phyloP scores from a whole-genome alignment of 2,797 vertebrate genomes.

The Pyrocephalus nanus region DNA sequence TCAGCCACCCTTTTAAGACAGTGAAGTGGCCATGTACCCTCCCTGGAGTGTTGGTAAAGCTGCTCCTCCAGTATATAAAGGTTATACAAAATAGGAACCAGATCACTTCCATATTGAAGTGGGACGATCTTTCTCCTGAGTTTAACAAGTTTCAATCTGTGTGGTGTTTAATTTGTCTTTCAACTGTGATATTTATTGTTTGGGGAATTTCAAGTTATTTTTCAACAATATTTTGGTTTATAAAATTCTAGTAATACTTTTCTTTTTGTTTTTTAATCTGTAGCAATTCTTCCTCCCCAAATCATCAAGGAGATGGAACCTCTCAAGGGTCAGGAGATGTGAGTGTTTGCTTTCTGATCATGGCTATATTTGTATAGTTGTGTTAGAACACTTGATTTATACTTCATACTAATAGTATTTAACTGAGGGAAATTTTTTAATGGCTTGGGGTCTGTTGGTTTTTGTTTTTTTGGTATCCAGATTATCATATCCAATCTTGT shows the following conservation, averaged over 20 bases:
- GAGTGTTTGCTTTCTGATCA: slow-evolving; percentile 56
- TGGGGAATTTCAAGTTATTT: background rate
- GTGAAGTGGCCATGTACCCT: background rate
- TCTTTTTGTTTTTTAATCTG: background rate
- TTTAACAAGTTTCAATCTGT: background rate
- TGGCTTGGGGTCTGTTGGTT: background rate
- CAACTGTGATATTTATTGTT: background rate
- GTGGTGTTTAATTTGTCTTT: background rate
- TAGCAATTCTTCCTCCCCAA: slow-evolving; percentile 95
- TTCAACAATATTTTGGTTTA: background rate
- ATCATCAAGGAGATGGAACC: slow-evolving; percentile 91
- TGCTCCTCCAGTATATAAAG: background rate
- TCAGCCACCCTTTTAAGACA: background rate
- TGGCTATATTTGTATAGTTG: background rate
- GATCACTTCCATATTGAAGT: background rate
- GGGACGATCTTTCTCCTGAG: background rate
- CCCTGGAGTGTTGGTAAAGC: background rate
- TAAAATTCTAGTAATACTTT: background rate
- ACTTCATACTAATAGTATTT: background rate
- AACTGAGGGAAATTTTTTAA: background rate
- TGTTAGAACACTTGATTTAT: background rate
- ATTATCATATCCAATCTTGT: background rate
- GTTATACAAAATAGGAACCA: background rate
- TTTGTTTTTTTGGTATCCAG: background rate
- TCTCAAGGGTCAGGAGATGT: slow-evolving; percentile 84